Evolutionary conservation across 2,113 vertebrate genomes (phyloP), one percentile per base, ranked within the genome.

Genomic region (Platichthys flesus): DNA sequence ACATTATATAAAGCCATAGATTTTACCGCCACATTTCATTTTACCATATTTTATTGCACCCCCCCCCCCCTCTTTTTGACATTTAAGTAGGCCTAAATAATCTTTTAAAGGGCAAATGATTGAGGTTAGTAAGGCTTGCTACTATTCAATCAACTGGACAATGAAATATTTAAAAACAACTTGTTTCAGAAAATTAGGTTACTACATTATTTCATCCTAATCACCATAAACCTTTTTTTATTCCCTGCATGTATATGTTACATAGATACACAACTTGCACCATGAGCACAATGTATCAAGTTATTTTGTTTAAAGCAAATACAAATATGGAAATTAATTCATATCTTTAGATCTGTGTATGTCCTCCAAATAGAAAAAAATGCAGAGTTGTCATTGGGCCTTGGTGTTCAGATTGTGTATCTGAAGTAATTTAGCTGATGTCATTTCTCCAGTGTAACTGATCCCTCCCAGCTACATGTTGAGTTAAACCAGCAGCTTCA

Each of bases 31-130:
- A 54, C 23, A 55, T 71, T 79, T 26, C 15, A 47, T 45, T 45
- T 15, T 18, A 28, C 5, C 58, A 65, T 31, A 78, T 71, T 45
- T 75, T 64, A 59, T 49, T 65, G 26, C 64, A 42, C 35, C 56
- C 49, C 3, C 20, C 45, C 55, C 59, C 49, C 28, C 4, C 26
- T 31, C 76, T 56, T 64, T 58, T 55, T 59, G 77, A 28, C 59
- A 64, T 78, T 75, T 75, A 51, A 35, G 14, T 1, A 40, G 42
- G 16, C 56, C 64, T 75, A 64, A 83, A 78, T 76, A 79, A 81
- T 24, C n/a, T 13, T 76, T 52, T 47, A 74, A 74, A 83, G 77
- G 63, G 54, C 37, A 62, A 77, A 59, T 52, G 60, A 60, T 23
- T 28, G 24, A 65, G 23, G 9, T n/a, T 10, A 69, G 51, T 28